A percentile compares a stretch with the other conserved stretches of the same genome.
phyloP scores from a whole-genome alignment of 2,888 invertebrate genomes.

The Cephus pulcher region DNA sequence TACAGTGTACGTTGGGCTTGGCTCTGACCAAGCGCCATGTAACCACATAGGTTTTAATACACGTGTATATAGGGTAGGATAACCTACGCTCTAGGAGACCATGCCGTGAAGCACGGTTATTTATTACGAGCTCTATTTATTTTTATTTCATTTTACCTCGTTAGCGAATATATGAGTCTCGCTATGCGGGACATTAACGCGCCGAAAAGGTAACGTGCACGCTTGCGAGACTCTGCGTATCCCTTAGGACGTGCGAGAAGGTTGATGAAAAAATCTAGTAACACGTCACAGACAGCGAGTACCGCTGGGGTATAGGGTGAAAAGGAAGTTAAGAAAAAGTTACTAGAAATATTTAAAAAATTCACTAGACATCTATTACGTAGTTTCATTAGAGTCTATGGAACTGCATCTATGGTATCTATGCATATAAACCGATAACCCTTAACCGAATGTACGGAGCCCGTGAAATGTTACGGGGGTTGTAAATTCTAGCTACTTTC shows the following conservation, averaged over 20 bases:
- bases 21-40: neutral
- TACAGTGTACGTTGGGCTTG: neutral
- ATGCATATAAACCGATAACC: neutral
- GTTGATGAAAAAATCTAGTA: neutral
- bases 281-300: neutral
- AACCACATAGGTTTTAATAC: neutral
- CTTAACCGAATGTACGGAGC: neutral
- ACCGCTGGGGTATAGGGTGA: neutral
- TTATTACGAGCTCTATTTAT: slow-evolving; percentile 52
- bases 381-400: neutral
- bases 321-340: neutral
- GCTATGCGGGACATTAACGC: neutral
- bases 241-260: neutral
- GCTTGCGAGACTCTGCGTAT: neutral
- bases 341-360: neutral
- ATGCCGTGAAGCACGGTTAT: slow-evolving; percentile 40
- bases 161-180: slow-evolving; percentile 33
- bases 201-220: neutral
- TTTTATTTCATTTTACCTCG: slow-evolving; percentile 51
- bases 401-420: neutral
- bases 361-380: neutral
- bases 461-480: neutral
- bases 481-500: neutral
- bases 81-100: neutral
- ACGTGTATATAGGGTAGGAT: neutral